Evolutionary conservation across 2,888 invertebrate species (phyloP).

Genomic region (Tachystola acroxantha): DNA sequence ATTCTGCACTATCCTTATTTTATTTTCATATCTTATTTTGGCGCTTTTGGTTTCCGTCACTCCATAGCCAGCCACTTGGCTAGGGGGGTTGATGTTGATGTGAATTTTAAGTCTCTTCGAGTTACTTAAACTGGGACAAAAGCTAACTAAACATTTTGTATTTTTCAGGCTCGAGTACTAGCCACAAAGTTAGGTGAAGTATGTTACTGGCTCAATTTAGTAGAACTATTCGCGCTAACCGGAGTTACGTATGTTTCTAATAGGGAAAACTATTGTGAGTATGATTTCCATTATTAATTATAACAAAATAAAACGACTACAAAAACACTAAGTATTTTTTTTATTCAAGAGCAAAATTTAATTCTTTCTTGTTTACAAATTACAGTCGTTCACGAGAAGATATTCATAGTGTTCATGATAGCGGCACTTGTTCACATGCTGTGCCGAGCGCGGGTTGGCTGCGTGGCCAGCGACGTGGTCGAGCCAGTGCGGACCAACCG

Average conservation of each 20-base stretch:
- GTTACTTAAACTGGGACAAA: too few species aligned
- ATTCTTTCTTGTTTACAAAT: constrained; percentile 21
- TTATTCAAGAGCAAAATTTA: too few species aligned
- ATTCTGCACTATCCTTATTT: too few species aligned
- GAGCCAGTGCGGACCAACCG: constrained; percentile 83
- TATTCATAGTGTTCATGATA: constrained; percentile 94
- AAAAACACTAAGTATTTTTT: too few species aligned
- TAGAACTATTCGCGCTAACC: constrained; percentile 91
- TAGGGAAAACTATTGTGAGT: constrained; percentile 96
- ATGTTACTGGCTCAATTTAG: constrained; percentile 89
- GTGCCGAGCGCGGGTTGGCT: constrained; percentile 66
- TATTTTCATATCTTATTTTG: too few species aligned
- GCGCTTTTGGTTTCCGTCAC: too few species aligned
- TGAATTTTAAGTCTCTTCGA: too few species aligned
- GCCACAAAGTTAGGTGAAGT: constrained; percentile 82
- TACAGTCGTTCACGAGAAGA: constrained; percentile 92
- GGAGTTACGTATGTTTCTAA: constrained; percentile 96
- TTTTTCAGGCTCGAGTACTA: constrained; percentile 64
- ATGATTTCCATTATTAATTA: neutral
- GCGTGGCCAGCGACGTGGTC: constrained; percentile 59
- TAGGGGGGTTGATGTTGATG: too few species aligned
- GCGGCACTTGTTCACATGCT: constrained; percentile 90
- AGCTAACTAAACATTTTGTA: neutral
- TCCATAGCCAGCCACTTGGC: too few species aligned
- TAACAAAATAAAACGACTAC: too few species aligned